Base-by-base conservation (phyloP, 2,888 invertebrate genomes). In the Dolichopus griseipennis region DNA sequence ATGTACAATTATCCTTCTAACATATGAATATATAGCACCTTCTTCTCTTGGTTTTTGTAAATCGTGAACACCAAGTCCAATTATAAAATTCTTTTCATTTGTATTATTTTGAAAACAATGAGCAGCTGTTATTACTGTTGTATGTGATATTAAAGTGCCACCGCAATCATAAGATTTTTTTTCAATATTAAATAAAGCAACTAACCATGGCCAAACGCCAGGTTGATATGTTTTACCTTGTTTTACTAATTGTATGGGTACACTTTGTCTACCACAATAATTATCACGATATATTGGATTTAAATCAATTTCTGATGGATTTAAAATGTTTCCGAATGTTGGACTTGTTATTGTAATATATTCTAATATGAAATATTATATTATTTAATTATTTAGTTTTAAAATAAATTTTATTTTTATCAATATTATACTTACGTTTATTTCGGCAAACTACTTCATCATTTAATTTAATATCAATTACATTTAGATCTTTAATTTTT, bases 141-240 rank as follows among this genome's bases (percentile, higher is more conserved):
- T 72, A 18, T 74, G 69, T 0, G 81, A 78, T 15, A 81, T 68
- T 3, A 80, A 72, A 52, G 74, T 77, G 4, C 79, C 81, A 12
- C 79, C 79, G 69, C 80, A 81, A 64, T 77, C 71, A 65, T 76
- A 79, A 15, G 67, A 76, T 8, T 84, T 73, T 7, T 79, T 75
- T 1, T 77, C 79, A 9, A 82, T 80, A 68, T 83, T 77, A 72
- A 85, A 88, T 21, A 89, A 81, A 0, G 88, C 88, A 0, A 83
- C 86, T 68, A 88, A 76, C 89, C 89, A 89, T 0, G 89, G 89
- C 84, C 87, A 85, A 67, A 87, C 85, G 0, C 86, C 86, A 1
- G 82, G 79, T 1, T 70, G 67, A 22, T 77, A 66, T n/a, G 66
- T 69, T 12, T 22, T 22, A 4, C 79, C 78, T 0, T 21, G 7